Evolutionary conservation across 2,113 vertebrate species (phyloP).

Genomic region (Rhineura floridana): DNA sequence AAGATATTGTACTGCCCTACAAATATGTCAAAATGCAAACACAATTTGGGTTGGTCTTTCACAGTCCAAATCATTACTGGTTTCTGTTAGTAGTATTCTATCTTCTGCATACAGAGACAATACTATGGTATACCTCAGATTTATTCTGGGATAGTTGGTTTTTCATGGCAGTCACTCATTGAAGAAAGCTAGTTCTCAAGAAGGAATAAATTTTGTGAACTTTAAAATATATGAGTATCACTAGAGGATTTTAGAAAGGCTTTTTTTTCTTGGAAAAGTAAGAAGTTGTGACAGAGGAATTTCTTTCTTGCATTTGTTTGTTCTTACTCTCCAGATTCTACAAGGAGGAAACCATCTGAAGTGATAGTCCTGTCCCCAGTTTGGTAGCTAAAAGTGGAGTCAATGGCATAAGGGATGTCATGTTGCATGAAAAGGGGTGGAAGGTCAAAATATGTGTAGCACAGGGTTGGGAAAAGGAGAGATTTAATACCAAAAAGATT

Average conservation of each 20-base stretch:
- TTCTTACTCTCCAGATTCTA: neutral
- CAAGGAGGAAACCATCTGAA: neutral
- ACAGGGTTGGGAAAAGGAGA: too few relatives aligned
- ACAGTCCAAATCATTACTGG: too few relatives aligned
- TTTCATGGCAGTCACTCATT: neutral
- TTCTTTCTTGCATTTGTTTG: neutral
- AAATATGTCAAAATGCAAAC: too few relatives aligned
- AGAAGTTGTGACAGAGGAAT: neutral
- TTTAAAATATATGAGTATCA: neutral
- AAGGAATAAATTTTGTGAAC: neutral
- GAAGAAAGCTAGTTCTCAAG: neutral
- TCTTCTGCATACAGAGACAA: too few relatives aligned
- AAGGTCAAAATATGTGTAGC: too few relatives aligned
- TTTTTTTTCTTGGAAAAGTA: neutral
- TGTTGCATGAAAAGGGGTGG: too few relatives aligned
- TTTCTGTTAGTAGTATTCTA: too few relatives aligned
- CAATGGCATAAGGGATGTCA: neutral
- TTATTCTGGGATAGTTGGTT: neutral
- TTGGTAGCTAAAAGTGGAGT: neutral
- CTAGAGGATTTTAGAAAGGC: neutral
- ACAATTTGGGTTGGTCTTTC: too few relatives aligned
- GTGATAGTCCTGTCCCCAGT: neutral
- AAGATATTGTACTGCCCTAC: too few relatives aligned
- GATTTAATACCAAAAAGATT: too few relatives aligned
- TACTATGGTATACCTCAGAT: too few relatives aligned